Conservation (phyloP, 2,113 vertebrate genomes). For the Octodon degus region DNA sequence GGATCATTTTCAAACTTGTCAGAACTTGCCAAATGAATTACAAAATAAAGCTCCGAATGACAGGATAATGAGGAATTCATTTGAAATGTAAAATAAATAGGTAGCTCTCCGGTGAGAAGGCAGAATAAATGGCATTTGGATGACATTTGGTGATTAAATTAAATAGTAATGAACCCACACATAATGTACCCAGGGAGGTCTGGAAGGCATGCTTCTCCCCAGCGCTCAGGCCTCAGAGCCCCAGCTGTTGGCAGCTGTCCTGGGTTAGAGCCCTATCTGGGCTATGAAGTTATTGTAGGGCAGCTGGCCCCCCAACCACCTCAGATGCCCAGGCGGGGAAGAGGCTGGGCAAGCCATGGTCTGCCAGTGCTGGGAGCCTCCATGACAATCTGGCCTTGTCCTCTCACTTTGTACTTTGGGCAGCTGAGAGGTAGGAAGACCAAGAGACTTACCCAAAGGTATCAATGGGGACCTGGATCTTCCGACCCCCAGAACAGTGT, state of each 20-base stretch:
- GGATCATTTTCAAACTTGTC: constrained; percentile 82
- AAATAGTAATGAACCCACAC: constrained; percentile 86
- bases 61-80: constrained; percentile 87
- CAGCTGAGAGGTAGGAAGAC: neutral
- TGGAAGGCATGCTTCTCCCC: neutral
- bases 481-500: neutral
- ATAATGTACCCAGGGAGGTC: constrained; percentile 74
- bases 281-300: neutral
- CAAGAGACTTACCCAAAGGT: neutral
- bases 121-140: constrained; percentile 85
- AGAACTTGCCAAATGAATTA: constrained; percentile 84
- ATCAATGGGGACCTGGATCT: neutral
- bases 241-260: neutral
- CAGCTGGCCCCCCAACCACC: fast-evolving
- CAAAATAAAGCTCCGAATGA: constrained; percentile 83
- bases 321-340: neutral
- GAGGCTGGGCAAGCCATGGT: neutral
- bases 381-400: too few species aligned
- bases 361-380: neutral
- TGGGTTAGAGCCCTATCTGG: fast-evolving
- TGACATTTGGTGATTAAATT: constrained; percentile 89
- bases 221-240: fast-evolving
- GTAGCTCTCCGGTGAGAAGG: constrained; percentile 85
- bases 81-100: constrained; percentile 89
- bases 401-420: neutral